Evolutionary conservation across 2,797 vertebrate genomes (phyloP), one percentile per base, ranked within the genome.

Genomic region (Eospalax fontanierii): DNA sequence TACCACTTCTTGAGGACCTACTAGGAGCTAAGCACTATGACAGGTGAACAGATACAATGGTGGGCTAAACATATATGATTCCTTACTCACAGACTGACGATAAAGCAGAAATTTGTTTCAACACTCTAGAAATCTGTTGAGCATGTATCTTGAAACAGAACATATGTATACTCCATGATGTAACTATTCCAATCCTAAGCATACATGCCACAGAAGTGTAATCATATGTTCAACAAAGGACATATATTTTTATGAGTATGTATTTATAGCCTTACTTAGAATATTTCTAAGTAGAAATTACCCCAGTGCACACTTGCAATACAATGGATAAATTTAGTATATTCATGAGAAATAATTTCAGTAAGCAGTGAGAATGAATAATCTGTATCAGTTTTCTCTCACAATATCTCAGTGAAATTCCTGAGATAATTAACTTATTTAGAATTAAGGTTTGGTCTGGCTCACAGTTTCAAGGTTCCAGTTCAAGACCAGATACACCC

Each of bases 281-380:
- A 70, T 61, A 87, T 61, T 93, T 95, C 28, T 71, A 84, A 75
- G 26, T 85, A 90, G 66, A 94, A 90, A 88, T 40, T 73, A 76
- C 18, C 50, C 68, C 90, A 75, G 66, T 19, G 4, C 4, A 59
- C 43, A 93, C 70, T 16, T 74, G 24, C 35, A 57, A 40, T 40
- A 90, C 82, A 92, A 87, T 59, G 43, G 14, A 85, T 92, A 73
- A 82, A 61, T 50, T 21, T 76, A 18, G 22, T 61, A 84, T 71
- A 71, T 59, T 84, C 18, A 35, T 35, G 87, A 8, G 85, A 10
- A 78, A 33, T n/a, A 50, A 90, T 70, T 59, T 30, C 4, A 33
- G 5, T 84, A 1, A 75, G 43, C 24, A 87, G 57, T 66, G 79
- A 61, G 40, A 46, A 91, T 84, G 21, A 79, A 57, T 59, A 21